Base-by-base conservation (phyloP, 2,113 vertebrate genomes). In the Pseudorasbora parva region DNA sequence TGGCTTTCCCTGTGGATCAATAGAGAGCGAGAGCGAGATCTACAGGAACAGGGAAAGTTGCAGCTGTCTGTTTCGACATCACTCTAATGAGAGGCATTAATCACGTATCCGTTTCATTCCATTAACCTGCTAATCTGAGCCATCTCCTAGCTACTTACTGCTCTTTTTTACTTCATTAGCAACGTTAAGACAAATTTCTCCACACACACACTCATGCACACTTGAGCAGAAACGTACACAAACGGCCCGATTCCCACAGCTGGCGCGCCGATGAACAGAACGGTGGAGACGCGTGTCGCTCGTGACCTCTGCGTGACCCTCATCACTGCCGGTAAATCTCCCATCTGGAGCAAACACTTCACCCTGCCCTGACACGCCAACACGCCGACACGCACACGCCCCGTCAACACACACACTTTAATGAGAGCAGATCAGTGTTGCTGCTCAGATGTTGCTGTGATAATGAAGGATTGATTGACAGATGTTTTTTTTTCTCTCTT, bases 11-110 rank as follows among this genome's bases (percentile, higher is more conserved):
- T 77, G 19, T 6, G 33, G 74, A n/a, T 51, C n/a, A 51, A 75
- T 56, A 56, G 15, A 5, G 57, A 57, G 30, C 30, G 21, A 57
- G 33, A 9, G 12, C 6, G 8, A 82, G 64, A n/a, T 25, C n/a
- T n/a, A 15, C 25, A n/a, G 27, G 43, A 23, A 37, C 17, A 47
- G 30, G 30, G 75, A 17, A 60, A 19, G 37, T 25, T 62, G 19
- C 56, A 60, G 14, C n/a, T 78, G 57, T 45, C 54, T 43, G 54
- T 19, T 78, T 56, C 21, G 9, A 60, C 75, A 60, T 78, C 73
- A 43, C 15, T 25, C 27, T 77, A 68, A 83, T 83, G 45, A 77
- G 33, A 37, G 21, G 19, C 47, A 82, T 82, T 82, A 60, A 72
- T 74, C 81, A 77, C 23, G 49, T 17, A 62, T 78, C 56, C 15